Conservation (phyloP, 2,888 invertebrate genomes). For the Bibio marci region DNA sequence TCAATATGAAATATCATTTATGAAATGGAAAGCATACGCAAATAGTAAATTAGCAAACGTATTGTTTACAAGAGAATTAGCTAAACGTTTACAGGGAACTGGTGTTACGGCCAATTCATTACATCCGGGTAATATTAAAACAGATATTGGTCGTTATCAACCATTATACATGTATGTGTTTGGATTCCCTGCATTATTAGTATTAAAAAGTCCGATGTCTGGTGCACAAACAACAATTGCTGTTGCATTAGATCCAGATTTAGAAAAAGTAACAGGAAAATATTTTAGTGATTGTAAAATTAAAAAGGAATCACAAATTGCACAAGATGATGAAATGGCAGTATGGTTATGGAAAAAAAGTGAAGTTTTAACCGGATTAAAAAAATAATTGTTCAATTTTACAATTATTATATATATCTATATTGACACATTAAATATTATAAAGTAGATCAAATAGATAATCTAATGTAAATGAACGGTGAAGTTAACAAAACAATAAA, state of each 20-base stretch:
- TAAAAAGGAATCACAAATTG: constrained; percentile 31
- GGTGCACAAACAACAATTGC: constrained; percentile 27
- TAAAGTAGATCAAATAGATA: too few relatives aligned
- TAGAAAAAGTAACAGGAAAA: constrained; percentile 19
- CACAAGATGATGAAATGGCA: constrained; percentile 34
- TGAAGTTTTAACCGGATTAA: constrained; percentile 20
- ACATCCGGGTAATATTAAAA: constrained; percentile 72
- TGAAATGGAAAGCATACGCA: constrained; percentile 37
- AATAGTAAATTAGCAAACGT: constrained; percentile 69
- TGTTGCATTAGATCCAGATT: constrained; percentile 25
- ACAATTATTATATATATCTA: too few relatives aligned
- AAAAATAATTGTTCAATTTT: too few relatives aligned
- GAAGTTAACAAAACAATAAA: too few relatives aligned
- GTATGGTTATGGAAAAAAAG: constrained; percentile 47
- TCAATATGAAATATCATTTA: constrained; percentile 46
- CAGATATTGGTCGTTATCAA: constrained; percentile 27
- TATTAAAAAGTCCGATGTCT: constrained; percentile 20
- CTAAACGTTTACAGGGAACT: constrained; percentile 36
- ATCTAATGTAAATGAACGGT: too few relatives aligned
- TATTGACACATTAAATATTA: too few relatives aligned
- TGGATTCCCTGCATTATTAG: neutral
- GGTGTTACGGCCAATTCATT: constrained; percentile 66
- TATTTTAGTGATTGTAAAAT: constrained; percentile 15
- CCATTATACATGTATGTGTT: neutral
- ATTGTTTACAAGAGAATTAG: constrained; percentile 51